phyloP scores from a whole-genome alignment of 2,888 invertebrate genomes.

The Caenorhabditis afra region DNA sequence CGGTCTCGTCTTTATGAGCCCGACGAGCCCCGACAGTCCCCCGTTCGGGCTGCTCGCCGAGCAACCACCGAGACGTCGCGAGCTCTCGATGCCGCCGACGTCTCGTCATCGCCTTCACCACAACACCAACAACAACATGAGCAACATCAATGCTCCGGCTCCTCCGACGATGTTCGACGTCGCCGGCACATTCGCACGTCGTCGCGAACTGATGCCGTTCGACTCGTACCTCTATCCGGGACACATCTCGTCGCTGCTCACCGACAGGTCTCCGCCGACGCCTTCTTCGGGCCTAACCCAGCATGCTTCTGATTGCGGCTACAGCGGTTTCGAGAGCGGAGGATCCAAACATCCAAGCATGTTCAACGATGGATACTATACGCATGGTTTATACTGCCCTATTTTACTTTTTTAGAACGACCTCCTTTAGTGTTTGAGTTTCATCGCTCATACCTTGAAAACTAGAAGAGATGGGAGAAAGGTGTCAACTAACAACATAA shows the following conservation, averaged over 20 bases:
- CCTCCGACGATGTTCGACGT: too few relatives aligned
- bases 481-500: too few relatives aligned
- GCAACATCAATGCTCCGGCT: too few relatives aligned
- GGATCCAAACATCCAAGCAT: conserved; percentile 51
- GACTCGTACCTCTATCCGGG: conserved; percentile 57
- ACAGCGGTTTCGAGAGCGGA: conserved; percentile 29
- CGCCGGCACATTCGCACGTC: conserved; percentile 13
- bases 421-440: too few relatives aligned
- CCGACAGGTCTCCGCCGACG: conserved; percentile 33
- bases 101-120: conserved; percentile 28
- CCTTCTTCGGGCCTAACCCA: too few relatives aligned
- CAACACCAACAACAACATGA: too few relatives aligned
- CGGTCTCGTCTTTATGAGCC: conserved; percentile 65
- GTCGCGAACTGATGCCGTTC: conserved; percentile 38
- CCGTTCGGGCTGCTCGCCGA: neutral
- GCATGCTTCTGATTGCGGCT: conserved; percentile 4
- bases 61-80: conserved; percentile 17
- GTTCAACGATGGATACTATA: conserved; percentile 66
- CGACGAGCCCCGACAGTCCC: conserved; percentile 60
- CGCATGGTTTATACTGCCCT: conserved; percentile 62
- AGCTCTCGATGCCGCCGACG: conserved; percentile 57
- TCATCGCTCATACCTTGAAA: too few relatives aligned
- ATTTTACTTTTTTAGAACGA: conserved; percentile 8
- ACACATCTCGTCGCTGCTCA: neutral
- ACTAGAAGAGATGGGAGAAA: too few relatives aligned